Conservation (phyloP, 2,113 vertebrate species). For the Passerina amoena region DNA sequence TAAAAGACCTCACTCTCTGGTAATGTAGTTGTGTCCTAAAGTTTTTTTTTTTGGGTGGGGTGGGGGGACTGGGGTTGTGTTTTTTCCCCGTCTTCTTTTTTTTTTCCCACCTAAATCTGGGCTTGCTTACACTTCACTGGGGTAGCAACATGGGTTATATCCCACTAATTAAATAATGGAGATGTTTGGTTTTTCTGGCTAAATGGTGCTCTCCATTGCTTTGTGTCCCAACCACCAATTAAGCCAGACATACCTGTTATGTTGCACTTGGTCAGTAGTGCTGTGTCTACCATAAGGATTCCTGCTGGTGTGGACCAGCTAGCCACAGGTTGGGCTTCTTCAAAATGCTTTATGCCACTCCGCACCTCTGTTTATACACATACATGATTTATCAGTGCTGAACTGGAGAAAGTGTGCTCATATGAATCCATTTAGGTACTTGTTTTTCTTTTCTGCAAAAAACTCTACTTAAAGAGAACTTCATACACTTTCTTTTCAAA, state of each 20-base stretch:
- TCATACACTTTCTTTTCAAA: neutral
- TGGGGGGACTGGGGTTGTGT: fast-evolving
- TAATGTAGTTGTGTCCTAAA: neutral
- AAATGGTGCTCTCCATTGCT: neutral
- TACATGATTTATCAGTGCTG: neutral
- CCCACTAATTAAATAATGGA: neutral
- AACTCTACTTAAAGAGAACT: neutral
- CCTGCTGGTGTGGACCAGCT: neutral
- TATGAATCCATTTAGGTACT: neutral
- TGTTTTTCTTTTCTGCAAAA: neutral
- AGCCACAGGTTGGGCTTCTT: neutral
- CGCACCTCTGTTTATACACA: neutral
- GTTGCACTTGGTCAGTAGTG: neutral
- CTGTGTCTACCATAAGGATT: neutral
- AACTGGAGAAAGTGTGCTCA: neutral
- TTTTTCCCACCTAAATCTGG: fast-evolving
- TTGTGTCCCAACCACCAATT: neutral
- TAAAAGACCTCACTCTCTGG: neutral
- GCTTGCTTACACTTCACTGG: neutral
- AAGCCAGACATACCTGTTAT: neutral
- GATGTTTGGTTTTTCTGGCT: fast-evolving
- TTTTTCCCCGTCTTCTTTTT: neutral
- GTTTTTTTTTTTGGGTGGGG: neutral
- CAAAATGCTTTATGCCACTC: neutral
- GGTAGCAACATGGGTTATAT: neutral